phyloP scores from a whole-genome alignment of 1,140 invertebrate species.

The Zaprionus gabonicus region DNA sequence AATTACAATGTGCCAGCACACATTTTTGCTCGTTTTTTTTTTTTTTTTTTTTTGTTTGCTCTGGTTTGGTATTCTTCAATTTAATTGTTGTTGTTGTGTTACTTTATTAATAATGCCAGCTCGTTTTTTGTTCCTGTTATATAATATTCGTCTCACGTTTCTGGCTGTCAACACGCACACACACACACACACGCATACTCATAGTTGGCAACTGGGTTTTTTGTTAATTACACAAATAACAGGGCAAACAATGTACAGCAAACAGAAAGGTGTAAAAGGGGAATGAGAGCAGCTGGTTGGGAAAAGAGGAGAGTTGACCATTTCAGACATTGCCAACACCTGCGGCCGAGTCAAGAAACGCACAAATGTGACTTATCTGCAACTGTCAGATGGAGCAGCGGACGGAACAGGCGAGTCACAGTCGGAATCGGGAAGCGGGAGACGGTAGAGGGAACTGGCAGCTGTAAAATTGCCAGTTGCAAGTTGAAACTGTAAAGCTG shows the following conservation, averaged over 20 bases:
- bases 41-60: conserved; percentile 13
- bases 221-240: conserved; percentile 49
- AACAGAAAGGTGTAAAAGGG: not conserved
- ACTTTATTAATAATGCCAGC: conserved; percentile 42
- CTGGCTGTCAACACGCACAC: not conserved
- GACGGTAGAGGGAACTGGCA: not conserved
- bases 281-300: not conserved
- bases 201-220: conserved; percentile 31
- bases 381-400: conserved; percentile 1
- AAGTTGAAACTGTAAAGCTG: conserved; percentile 1
- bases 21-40: conserved; percentile 25
- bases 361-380: conserved; percentile 47
- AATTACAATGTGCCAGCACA: conserved; percentile 42
- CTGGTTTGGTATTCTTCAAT: conserved; percentile 8
- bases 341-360: conserved; percentile 25
- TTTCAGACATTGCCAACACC: conserved; percentile 34
- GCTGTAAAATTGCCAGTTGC: conserved; percentile 8
- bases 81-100: conserved; percentile 12
- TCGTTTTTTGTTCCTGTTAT: not conserved
- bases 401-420: not conserved
- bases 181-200: not conserved
- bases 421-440: too few relatives aligned
- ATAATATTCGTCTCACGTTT: conserved; percentile 11
- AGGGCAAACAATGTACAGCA: conserved; percentile 25
- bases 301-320: not conserved